Base-by-base conservation (phyloP, 2,888 invertebrate species). In the Philaethria dido region DNA sequence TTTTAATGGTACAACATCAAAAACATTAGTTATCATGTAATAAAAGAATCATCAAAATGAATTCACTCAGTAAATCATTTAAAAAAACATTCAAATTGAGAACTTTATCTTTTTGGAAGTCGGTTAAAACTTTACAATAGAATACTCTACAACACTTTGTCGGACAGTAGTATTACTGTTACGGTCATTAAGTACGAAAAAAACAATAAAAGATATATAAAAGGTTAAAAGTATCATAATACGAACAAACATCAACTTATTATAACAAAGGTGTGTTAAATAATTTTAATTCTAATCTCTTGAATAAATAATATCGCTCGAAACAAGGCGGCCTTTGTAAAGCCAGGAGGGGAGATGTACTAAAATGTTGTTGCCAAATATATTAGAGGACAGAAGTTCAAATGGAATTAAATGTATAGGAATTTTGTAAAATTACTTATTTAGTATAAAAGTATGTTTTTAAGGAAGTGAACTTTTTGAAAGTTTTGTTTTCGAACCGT, bases 261-360 rank as follows among this genome's bases (percentile, higher is more conserved):
- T 9, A 29, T 42, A 39, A 39, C 57, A 57, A 42, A 57, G 57
- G 39, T 42, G 42, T 22, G 20, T 42, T 42, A 22, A 25, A 57
- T 39, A 42, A 57, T 25, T 57, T 57, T 42, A 57, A 22, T 57
- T 42, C 9, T 42, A 57, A 42, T 57, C 39, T 42, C 39, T 57
- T 57, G 57, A 57, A 57, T 57, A 42, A 57, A 57, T 57, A 42
- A 57, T 42, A 55, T 55, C 57, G 57, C 52, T 45, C 47, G 36
- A 57, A 57, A 48, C 47, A 57, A 64, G 47, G 44, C 63, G 20
- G 11, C 45, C 63, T 57, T 57, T 42, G n/a, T n/a, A 42, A 9
- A 39, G 22, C 39, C 13, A 39, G 13, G 33, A 8, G 20, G 20
- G 20, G 36, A 18, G 36, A 39, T 36, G 39, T 55, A 36, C 48